These are phyloP conservation scores for Symphodus melops DNA, from an alignment of 2,113 vertebrate species.

Conservation along the genomic window DNA sequence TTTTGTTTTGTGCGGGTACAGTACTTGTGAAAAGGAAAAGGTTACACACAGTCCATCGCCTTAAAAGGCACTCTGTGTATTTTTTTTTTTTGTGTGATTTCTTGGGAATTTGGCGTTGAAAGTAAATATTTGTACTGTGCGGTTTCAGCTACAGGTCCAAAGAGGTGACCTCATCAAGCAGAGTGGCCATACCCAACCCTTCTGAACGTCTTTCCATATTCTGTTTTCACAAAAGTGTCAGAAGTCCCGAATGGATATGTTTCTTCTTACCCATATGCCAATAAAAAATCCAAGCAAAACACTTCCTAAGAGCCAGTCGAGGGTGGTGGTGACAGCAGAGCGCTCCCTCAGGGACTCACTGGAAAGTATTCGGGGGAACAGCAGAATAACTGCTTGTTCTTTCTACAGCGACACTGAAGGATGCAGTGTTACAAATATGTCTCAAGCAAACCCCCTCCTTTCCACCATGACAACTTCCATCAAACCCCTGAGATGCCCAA, in stretches of 20 bases:
- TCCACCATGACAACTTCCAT: conserved; percentile 6
- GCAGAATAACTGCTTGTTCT: conserved; percentile 40
- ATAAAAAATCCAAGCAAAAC: conserved; percentile 57
- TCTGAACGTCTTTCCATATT: conserved; percentile 21
- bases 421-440: conserved; percentile 46
- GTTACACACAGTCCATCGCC: conserved; percentile 44
- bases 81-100: not conserved
- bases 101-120: conserved; percentile 17
- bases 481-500: conserved; percentile 33
- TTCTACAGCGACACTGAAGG: conserved; percentile 38
- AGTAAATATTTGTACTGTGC: conserved; percentile 36
- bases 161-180: conserved; percentile 63
- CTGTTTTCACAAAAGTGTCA: conserved; percentile 57
- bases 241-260: conserved; percentile 39
- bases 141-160: conserved; percentile 26
- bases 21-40: conserved; percentile 49
- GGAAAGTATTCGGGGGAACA: conserved; percentile 38
- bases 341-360: conserved; percentile 42
- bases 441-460: conserved; percentile 40
- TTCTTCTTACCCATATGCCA: conserved; percentile 31
- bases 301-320: conserved; percentile 47
- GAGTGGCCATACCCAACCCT: conserved; percentile 49
- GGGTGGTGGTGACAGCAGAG: conserved; percentile 43
- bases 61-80: conserved; percentile 1
- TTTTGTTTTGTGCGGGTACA: conserved; percentile 25